These are phyloP conservation scores for Archilochus colubris DNA, from an alignment of 2,113 vertebrate genomes.

Conservation along the genomic window DNA sequence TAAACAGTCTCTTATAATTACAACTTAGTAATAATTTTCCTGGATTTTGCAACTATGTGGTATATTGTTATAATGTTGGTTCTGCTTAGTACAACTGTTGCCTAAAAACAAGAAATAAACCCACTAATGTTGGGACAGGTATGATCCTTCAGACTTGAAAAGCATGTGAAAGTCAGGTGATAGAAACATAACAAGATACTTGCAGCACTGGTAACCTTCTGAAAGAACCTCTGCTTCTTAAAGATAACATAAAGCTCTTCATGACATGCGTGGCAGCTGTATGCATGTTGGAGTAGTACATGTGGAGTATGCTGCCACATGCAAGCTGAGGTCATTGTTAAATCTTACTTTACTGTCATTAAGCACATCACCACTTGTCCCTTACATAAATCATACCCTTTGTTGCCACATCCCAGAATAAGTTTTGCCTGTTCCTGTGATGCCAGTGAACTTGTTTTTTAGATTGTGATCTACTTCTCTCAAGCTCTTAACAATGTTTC, in stretches of 20 bases:
- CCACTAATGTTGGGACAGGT: fast-evolving
- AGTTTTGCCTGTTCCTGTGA: not conserved
- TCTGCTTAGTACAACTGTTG: not conserved
- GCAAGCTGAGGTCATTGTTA: not conserved
- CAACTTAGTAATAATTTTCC: not conserved
- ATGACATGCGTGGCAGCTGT: not conserved
- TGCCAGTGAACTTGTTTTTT: not conserved
- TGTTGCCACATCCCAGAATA: not conserved
- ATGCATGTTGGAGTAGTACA: not conserved
- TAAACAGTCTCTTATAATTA: not conserved
- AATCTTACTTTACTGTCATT: not conserved
- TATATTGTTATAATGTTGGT: not conserved
- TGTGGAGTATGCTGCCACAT: not conserved
- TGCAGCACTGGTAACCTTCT: not conserved
- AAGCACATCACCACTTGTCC: not conserved
- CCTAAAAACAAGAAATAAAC: not conserved
- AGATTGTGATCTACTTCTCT: not conserved
- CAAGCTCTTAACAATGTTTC: not conserved
- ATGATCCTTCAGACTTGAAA: not conserved
- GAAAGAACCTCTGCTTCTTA: not conserved
- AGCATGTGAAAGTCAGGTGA: not conserved
- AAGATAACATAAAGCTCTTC: not conserved
- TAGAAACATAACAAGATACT: not conserved
- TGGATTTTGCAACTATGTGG: not conserved
- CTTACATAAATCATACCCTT: not conserved